Evolutionary conservation across 1,140 invertebrate species (phyloP), one percentile per base, ranked within the genome.

Genomic region (Drosophila punjabiensis): DNA sequence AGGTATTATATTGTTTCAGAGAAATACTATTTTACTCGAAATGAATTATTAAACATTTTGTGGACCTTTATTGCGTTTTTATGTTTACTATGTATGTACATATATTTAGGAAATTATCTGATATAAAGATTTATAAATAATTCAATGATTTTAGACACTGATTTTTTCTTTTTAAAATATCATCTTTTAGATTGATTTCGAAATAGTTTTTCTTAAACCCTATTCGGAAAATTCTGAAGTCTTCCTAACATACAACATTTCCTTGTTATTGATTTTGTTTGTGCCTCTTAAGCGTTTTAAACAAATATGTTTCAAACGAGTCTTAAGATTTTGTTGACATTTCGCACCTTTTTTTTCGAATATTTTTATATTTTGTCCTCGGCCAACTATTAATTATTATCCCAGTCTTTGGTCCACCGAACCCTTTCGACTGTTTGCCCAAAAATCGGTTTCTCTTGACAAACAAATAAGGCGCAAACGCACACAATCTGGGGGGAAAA

Each of bases 391-490:
- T 48, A 56, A 35, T 64, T 56, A 48, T 55, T 48, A 41, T n/a
- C 50, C 14, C 4, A 32, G 32, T 28, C 66, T 52, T 71, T 43
- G 41, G 59, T 41, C 50, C 32, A 52, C 37, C 52, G 18, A 78
- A 79, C 76, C 65, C 71, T 63, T 74, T 41, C 13, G 24, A 45
- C 43, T 65, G 60, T 66, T 76, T 76, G 32, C 24, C 24, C 62
- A 76, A 64, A 74, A 48, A 35, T 52, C 33, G 20, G 20, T 16
- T 56, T 56, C 32, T 78, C 66, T 79, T 71, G 47, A 60, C 28
- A 45, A 64, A 71, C 53, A 79, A 79, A 68, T 33, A 79, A 78
- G 52, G 76, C 79, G 30, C 59, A 66, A 75, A 76, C 64, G 63
- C 69, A 74, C 63, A 79, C 58, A 75, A 39, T 60, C 16, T 70